Evolutionary conservation across 2,113 vertebrate species (phyloP), one percentile per base, ranked within the genome.

Genomic region (Oenanthe oenanthe): DNA sequence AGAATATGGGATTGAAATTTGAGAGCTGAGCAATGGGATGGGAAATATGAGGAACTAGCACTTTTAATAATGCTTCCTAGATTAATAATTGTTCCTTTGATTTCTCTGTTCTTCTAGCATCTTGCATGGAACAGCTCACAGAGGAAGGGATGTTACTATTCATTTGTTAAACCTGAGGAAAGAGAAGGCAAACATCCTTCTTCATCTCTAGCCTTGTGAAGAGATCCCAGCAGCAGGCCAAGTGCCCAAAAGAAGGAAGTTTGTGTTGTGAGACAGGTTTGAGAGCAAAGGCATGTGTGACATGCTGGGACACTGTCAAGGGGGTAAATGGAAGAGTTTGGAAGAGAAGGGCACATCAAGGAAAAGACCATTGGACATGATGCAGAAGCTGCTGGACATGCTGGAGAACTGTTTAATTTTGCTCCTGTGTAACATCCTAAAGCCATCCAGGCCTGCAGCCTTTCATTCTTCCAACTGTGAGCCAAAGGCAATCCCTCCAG

Each of bases 91-190:
- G 21, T 84, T 92, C 26, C 38, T 95, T 89, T 88, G n/a, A 36
- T 94, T 96, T 96, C 62, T 95, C 71, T 96, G 31, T 95, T 94
- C 32, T 96, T 60, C 45, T 92, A 96, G 96, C 48, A 17, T 77
- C 57, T 93, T 90, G 53, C 70, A 47, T 92, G 92, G 50, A 63
- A 32, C 57, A 79, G 45, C 74, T 75, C n/a, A 32, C 84, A 76
- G 81, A 87, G 70, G 85, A 92, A 73, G 51, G 66, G 62, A 87
- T 82, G 62, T 76, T 66, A 62, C 26, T 61, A 68, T 50, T 43
- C 10, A 0, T 67, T 87, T 80, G 66, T 32, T 88, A 90, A 86
- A 79, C 78, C 38, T n/a, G 54, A 85, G 60, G 85, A 62, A 58
- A 83, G 81, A 77, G 71, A 83, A 92, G 56, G 51, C 87, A 92